phyloP scores from a whole-genome alignment of 1,140 invertebrate genomes.

The Carposina sasakii region DNA sequence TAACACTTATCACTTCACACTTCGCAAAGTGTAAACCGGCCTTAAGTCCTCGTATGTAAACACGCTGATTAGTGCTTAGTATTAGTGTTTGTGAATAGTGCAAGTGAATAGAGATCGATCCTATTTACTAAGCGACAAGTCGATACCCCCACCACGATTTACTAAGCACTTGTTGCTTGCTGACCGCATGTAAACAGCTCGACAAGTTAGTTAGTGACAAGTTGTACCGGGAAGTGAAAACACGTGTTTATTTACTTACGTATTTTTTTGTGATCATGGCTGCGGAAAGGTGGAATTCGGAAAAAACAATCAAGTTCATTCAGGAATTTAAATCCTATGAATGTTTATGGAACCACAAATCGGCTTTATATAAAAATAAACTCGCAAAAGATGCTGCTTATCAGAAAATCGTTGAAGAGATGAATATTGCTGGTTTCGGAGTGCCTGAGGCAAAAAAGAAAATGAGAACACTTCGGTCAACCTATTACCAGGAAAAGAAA shows the following conservation, averaged over 20 bases:
- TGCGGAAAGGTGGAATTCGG: conserved; percentile 8
- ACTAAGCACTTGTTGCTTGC: conserved; percentile 5
- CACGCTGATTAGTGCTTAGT: conserved; percentile 3
- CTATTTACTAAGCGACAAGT: conserved; percentile 6
- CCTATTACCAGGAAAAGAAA: conserved; percentile 20
- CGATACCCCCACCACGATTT: conserved; percentile 5
- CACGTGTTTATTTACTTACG: neutral
- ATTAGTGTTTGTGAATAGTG: neutral
- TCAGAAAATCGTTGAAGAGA: conserved; percentile 4
- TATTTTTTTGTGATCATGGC: neutral
- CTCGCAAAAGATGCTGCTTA: conserved; percentile 10
- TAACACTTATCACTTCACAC: too few relatives aligned
- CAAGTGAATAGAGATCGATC: conserved; percentile 3
- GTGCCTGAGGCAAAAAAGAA: conserved; percentile 17
- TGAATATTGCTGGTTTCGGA: conserved; percentile 11
- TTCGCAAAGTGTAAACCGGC: too few relatives aligned
- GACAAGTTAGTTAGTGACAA: conserved; percentile 6
- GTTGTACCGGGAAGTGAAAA: conserved; percentile 1
- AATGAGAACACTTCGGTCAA: conserved; percentile 21
- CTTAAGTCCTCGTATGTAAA: neutral
- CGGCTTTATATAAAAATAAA: conserved; percentile 14
- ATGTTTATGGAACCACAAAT: conserved; percentile 18
- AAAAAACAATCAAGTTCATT: conserved; percentile 20
- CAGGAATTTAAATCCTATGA: conserved; percentile 13
- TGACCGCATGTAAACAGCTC: conserved; percentile 6